phyloP scores from a whole-genome alignment of 37 sponge, comb jelly and placozoan genomes.

The Haliclona indistincta region DNA sequence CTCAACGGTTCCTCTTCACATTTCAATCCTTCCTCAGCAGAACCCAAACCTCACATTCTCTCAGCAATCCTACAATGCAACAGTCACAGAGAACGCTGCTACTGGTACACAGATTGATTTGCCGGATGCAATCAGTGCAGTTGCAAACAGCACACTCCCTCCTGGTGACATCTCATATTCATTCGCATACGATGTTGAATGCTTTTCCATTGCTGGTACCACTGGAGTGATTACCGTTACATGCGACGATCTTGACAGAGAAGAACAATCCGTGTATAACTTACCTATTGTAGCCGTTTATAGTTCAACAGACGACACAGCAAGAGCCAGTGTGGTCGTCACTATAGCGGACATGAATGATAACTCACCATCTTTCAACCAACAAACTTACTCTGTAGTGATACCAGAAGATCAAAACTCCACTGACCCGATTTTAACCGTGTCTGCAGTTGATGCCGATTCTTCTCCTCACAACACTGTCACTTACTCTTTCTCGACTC shows the following conservation, averaged over 20 bases:
- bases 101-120: conserved; percentile 20
- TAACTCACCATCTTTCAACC: conserved; percentile 36
- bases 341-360: conserved; percentile 58
- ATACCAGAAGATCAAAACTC: conserved; percentile 19
- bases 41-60: conserved; percentile 17
- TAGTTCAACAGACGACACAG: neutral
- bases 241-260: conserved; percentile 18
- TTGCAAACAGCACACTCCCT: neutral
- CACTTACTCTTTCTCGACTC: too few species aligned
- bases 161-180: conserved; percentile 13
- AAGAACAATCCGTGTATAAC: neutral
- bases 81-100: conserved; percentile 20
- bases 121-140: neutral
- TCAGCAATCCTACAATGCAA: conserved; percentile 8
- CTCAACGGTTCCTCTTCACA: conserved; percentile 4
- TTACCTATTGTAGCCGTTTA: conserved; percentile 2
- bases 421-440: conserved; percentile 17
- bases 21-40: conserved; percentile 20
- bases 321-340: conserved; percentile 8
- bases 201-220: conserved; percentile 8
- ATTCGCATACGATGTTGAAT: neutral
- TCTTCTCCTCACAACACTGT: too few species aligned
- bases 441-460: conserved; percentile 7
- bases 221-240: conserved; percentile 16
- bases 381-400: conserved; percentile 13